Evolutionary conservation across 2,797 vertebrate species (phyloP), one percentile per base, ranked within the genome.

Genomic region (Esox lucius): DNA sequence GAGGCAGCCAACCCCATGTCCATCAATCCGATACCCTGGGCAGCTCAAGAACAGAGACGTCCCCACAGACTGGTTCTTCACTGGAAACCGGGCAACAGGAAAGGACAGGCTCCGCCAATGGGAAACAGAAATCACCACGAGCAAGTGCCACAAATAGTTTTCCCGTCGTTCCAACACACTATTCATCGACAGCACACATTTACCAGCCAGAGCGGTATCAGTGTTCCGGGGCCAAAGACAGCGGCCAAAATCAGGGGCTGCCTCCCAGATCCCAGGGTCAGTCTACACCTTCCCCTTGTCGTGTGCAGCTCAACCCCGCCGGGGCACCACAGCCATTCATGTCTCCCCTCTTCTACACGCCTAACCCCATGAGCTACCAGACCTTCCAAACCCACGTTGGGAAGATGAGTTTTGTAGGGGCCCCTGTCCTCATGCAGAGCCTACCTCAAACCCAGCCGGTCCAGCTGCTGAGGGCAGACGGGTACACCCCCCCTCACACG

Each of bases 281-380:
- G 64, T 51, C 4, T 39, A 15, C 59, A 17, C 68, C 76, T 16
- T 49, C 22, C 33, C 51, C 84, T 33, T 16, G 77, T 53, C 82
- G 79, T 5, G 51, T 87, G 33, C 56, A 61, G 78, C 22, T 33
- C 28, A 66, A 35, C 28, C 79, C 82, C 0, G n/a, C 74, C 77
- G 76, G 71, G 15, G n/a, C 66, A 6, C 56, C 78, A 22, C 71
- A 78, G 69, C 81, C 84, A 33, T 78, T 87, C 56, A 80, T 91
- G 62, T 84, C 90, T 0, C 78, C 90, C 0, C 87, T 87, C 65
- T 92, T 85, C 74, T 85, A 80, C 59, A 80, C 84, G 13, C 71
- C 86, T 24, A 79, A 22, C 22, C 1, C 65, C 26, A 4, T 84
- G 78, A 83, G 71, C 61, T 69, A 67, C 65, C 35, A 76, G 3